Conservation (phyloP, 2,797 vertebrate genomes). For the Rhynchotus rufescens region DNA sequence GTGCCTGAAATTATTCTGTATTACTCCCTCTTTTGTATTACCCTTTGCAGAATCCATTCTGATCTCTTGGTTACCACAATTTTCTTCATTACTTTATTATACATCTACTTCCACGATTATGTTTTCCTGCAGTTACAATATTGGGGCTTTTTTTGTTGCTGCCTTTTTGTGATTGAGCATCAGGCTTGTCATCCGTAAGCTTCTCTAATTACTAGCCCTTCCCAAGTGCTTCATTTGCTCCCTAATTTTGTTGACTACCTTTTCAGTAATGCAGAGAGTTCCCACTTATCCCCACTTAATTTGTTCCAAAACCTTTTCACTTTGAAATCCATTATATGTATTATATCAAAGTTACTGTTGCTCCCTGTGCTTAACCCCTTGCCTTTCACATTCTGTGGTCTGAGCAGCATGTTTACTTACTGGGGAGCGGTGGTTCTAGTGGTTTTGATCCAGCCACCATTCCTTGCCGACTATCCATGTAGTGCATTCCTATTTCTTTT, state of each 20-base stretch:
- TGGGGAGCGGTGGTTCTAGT: not conserved
- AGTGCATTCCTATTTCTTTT: not conserved
- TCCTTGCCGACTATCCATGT: not conserved
- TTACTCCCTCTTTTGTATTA: constrained; percentile 32
- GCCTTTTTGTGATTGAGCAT: constrained; percentile 13
- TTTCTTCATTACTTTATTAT: constrained; percentile 50
- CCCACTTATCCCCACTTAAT: constrained; percentile 20
- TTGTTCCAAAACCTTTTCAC: constrained; percentile 20
- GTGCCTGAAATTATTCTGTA: constrained; percentile 23
- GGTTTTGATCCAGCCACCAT: not conserved
- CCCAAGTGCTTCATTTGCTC: not conserved
- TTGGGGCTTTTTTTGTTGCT: not conserved
- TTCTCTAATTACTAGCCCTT: constrained; percentile 29
- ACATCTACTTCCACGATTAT: not conserved
- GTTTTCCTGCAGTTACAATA: constrained; percentile 31
- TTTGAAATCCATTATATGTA: not conserved
- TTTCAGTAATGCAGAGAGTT: not conserved
- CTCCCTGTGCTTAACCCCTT: not conserved
- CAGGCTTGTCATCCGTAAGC: constrained; percentile 2
- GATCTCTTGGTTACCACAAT: constrained; percentile 25
- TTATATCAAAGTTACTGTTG: not conserved
- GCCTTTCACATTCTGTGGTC: not conserved
- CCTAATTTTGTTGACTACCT: constrained; percentile 39
- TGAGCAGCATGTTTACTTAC: not conserved
- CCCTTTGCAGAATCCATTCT: constrained; percentile 19